phyloP scores from a whole-genome alignment of 2,113 vertebrate species.

The Rattus norvegicus region DNA sequence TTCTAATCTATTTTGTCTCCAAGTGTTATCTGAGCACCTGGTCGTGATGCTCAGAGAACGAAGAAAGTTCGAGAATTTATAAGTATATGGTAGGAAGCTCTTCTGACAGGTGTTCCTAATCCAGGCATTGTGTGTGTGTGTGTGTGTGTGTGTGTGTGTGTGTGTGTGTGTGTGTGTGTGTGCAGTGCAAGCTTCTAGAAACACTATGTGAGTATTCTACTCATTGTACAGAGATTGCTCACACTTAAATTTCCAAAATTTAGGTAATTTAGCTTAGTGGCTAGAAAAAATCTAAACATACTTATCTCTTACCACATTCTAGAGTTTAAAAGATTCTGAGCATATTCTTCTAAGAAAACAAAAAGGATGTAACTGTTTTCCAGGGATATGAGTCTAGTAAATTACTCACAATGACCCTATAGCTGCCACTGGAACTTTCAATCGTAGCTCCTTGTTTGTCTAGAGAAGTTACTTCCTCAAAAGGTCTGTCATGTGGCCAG shows the following conservation, averaged over 20 bases:
- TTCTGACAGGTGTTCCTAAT: neutral
- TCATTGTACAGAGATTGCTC: neutral
- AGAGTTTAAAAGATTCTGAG: conserved; percentile 31
- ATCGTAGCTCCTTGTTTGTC: neutral
- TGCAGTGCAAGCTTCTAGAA: neutral
- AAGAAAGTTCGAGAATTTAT: conserved; percentile 65
- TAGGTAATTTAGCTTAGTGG: conserved; percentile 39
- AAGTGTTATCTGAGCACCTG: conserved; percentile 75
- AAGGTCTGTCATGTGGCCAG: conserved; percentile 27
- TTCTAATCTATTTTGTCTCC: conserved; percentile 86
- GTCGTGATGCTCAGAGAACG: conserved; percentile 73
- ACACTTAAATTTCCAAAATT: neutral
- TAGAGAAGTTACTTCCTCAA: neutral
- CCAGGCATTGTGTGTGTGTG: neutral
- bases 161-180: neutral
- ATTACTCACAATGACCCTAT: neutral
- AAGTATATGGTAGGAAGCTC: neutral
- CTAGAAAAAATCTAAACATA: neutral
- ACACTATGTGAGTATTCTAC: neutral
- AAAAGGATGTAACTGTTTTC: conserved; percentile 59
- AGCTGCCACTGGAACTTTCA: neutral
- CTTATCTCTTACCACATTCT: neutral
- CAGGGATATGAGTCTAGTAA: conserved; percentile 17
- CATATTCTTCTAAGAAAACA: conserved; percentile 47
- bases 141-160: too few relatives aligned